These are phyloP conservation scores for Hiodon tergisus DNA, from an alignment of 2,113 vertebrate genomes.

Conservation along the genomic window DNA sequence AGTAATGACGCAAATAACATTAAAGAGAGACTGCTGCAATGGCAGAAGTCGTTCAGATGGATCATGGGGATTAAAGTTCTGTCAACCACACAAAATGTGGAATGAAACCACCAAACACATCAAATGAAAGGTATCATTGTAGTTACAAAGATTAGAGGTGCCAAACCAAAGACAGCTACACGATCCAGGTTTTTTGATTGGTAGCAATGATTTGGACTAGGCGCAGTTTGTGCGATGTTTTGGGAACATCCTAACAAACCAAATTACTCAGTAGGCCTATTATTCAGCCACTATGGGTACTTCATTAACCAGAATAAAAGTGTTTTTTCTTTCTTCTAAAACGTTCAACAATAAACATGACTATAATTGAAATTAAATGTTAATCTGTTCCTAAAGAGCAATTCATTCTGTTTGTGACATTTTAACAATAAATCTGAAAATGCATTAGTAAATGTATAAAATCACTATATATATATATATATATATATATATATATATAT, in stretches of 20 bases:
- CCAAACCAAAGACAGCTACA: background rate
- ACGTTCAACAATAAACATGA: too few relatives aligned
- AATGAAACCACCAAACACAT: background rate
- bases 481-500: too few relatives aligned
- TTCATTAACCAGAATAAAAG: too few relatives aligned
- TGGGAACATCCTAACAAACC: background rate
- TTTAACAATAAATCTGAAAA: too few relatives aligned
- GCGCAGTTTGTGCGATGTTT: background rate
- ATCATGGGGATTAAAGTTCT: background rate
- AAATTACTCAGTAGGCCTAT: too few relatives aligned
- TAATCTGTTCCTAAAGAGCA: too few relatives aligned
- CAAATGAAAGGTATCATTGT: background rate
- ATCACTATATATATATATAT: too few relatives aligned
- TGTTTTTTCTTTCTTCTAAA: too few relatives aligned
- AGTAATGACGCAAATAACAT: conserved; percentile 13
- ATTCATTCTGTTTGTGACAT: too few relatives aligned
- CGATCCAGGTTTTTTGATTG: background rate
- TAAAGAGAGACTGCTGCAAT: background rate
- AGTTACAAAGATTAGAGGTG: background rate
- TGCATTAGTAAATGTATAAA: too few relatives aligned
- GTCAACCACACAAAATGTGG: background rate
- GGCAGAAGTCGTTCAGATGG: background rate
- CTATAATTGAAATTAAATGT: too few relatives aligned
- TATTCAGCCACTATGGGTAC: too few relatives aligned
- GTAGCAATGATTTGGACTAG: background rate